These are phyloP conservation scores for Epinephelus awoara DNA, from an alignment of 2,797 vertebrate species.

Conservation along the genomic window DNA sequence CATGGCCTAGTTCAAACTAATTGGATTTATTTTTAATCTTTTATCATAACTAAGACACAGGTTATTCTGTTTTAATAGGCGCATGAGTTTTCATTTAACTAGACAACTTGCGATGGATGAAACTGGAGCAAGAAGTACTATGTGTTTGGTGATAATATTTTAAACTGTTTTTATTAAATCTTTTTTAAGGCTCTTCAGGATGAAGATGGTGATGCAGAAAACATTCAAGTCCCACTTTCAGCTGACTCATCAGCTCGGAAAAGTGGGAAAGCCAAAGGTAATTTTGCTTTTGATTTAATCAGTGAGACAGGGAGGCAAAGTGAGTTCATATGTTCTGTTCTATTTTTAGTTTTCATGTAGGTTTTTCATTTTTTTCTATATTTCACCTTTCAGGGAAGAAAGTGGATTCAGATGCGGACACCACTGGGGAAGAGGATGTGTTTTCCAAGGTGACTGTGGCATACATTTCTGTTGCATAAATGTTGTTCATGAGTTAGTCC, in stretches of 20 bases:
- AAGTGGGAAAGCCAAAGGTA: conserved; percentile 94
- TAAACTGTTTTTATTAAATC: neutral
- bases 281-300: neutral
- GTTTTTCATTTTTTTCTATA: neutral
- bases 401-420: conserved; percentile 91
- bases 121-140: neutral
- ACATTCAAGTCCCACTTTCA: conserved; percentile 89
- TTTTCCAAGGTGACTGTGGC: conserved; percentile 89
- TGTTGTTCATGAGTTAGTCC: no score
- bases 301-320: neutral
- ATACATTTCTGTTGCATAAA: no score
- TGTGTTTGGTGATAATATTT: neutral
- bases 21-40: neutral
- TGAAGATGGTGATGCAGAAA: conserved; percentile 95
- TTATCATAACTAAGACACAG: neutral
- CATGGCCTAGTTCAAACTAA: neutral
- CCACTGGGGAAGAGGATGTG: conserved; percentile 90
- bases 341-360: neutral
- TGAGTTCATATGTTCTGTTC: neutral
- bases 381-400: conserved; percentile 88
- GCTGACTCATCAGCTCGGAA: conserved; percentile 90
- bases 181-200: conserved; percentile 92
- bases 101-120: no score
- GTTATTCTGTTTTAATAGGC: neutral
- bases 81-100: neutral